phyloP scores from a whole-genome alignment of 2,797 vertebrate species.

The Steatocranus sp. region DNA sequence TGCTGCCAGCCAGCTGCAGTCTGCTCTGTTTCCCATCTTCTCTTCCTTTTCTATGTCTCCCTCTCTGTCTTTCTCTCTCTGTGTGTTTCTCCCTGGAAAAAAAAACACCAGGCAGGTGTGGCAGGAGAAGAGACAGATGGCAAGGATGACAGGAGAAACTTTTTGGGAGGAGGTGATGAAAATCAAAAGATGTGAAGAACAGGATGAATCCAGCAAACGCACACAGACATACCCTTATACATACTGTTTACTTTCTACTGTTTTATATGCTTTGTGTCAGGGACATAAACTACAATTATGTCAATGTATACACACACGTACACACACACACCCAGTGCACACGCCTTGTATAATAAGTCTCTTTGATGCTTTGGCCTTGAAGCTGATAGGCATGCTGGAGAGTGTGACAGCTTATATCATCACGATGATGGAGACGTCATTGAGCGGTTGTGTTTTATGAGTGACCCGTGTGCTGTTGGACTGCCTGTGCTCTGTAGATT shows the following conservation, averaged over 20 bases:
- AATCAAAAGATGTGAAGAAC: constrained; percentile 32
- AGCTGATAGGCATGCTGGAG: constrained; percentile 49
- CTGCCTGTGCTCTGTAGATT: neutral
- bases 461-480: constrained; percentile 29
- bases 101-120: constrained; percentile 62
- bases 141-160: constrained; percentile 56
- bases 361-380: constrained; percentile 57
- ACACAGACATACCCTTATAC: neutral
- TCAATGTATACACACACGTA: neutral
- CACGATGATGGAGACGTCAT: constrained; percentile 71
- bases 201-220: neutral
- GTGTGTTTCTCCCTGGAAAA: neutral
- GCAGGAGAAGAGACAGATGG: constrained; percentile 70
- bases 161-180: constrained; percentile 35
- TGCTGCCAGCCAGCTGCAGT: constrained; percentile 51
- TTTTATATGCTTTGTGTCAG: constrained; percentile 18
- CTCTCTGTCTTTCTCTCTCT: neutral
- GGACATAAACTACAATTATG: constrained; percentile 21
- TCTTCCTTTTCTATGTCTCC: neutral
- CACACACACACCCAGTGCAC: neutral
- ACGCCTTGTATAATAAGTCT: constrained; percentile 49
- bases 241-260: constrained; percentile 5
- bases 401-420: constrained; percentile 70
- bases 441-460: constrained; percentile 60
- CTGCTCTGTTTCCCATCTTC: constrained; percentile 28